Conservation (phyloP, 2,797 vertebrate species). For the Eulemur coronatus region DNA sequence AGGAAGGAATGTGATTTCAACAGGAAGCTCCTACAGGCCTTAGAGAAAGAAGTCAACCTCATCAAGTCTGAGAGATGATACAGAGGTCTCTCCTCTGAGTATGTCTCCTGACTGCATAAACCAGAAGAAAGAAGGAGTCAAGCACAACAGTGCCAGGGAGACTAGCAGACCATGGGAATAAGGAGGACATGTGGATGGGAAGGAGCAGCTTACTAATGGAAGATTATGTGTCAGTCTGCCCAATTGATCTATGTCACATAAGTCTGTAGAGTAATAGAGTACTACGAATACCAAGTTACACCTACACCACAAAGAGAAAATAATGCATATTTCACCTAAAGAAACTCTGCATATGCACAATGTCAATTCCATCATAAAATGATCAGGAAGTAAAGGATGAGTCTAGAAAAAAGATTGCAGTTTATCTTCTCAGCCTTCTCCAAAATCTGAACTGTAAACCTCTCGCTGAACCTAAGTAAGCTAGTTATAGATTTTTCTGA, state of each 20-base stretch:
- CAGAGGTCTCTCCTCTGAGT: not conserved
- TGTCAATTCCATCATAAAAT: not conserved
- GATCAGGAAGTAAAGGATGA: conserved; percentile 42
- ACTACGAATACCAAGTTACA: not conserved
- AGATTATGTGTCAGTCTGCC: not conserved
- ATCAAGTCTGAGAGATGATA: not conserved
- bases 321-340: not conserved
- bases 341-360: not conserved
- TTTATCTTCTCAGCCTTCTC: conserved; percentile 42
- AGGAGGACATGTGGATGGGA: not conserved
- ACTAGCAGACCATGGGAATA: not conserved
- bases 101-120: not conserved
- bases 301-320: conserved; percentile 2
- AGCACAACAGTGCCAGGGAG: not conserved
- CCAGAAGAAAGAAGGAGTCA: not conserved
- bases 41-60: conserved; percentile 18
- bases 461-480: conserved; percentile 22
- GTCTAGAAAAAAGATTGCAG: not conserved
- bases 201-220: not conserved
- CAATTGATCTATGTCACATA: not conserved
- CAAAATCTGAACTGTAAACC: conserved; percentile 53
- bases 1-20: conserved; percentile 20
- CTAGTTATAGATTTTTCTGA: conserved; percentile 27
- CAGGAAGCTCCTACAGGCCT: not conserved
- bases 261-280: not conserved